Conservation (phyloP, 2,888 invertebrate genomes). For the Malachius bipustulatus region DNA sequence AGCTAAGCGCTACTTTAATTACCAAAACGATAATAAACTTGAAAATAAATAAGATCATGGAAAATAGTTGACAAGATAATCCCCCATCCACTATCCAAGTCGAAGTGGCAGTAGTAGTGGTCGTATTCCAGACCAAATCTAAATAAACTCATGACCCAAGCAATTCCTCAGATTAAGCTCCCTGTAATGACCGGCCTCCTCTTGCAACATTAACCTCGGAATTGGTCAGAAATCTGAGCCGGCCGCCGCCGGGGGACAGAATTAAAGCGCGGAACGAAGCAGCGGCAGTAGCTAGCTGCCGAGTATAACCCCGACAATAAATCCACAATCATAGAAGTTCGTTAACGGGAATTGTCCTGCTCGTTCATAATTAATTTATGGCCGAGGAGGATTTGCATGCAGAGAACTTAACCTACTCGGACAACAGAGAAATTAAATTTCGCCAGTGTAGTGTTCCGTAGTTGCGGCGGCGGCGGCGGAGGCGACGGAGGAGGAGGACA, state of each 20-base stretch:
- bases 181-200: no score
- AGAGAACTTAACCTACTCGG: slow-evolving; percentile 38
- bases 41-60: no score
- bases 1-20: no score
- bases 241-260: neutral
- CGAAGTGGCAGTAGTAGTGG: no score
- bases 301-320: slow-evolving; percentile 27
- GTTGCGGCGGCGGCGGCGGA: slow-evolving; percentile 22
- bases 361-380: slow-evolving; percentile 37
- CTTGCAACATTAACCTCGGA: no score
- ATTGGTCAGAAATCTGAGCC: no score
- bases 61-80: no score
- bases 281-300: neutral
- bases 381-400: slow-evolving; percentile 36
- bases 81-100: no score
- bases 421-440: slow-evolving; percentile 39
- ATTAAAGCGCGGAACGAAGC: slow-evolving; percentile 3
- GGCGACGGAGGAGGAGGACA: slow-evolving; percentile 36
- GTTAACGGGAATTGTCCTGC: slow-evolving; percentile 36
- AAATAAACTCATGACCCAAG: no score
- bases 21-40: no score
- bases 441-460: slow-evolving; percentile 24
- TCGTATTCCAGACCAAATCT: no score
- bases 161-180: no score
- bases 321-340: slow-evolving; percentile 36